Conservation (phyloP, 2,888 invertebrate species). For the Dexiosoma caninum region DNA sequence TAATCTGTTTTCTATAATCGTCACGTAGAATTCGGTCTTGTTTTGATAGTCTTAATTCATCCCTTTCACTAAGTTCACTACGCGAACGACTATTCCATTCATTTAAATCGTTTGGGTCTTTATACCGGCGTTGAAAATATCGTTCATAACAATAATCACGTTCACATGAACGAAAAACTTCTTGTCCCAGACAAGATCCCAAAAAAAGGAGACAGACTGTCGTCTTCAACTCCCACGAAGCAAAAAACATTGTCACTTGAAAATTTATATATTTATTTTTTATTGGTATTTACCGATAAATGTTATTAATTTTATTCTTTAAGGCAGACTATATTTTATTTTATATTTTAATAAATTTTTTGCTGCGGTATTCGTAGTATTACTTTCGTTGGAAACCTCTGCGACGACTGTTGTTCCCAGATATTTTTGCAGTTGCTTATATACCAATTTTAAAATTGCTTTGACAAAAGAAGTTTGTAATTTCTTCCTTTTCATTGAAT, state of each 20-base stretch:
- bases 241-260: constrained; percentile 66
- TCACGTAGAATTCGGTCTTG: neutral
- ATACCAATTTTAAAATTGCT: constrained; percentile 39
- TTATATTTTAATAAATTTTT: neutral
- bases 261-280: neutral
- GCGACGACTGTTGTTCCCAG: constrained; percentile 59
- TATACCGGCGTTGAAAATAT: neutral
- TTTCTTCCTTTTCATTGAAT: constrained; percentile 60
- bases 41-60: neutral
- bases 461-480: neutral
- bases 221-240: constrained; percentile 68
- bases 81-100: neutral
- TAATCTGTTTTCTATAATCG: neutral
- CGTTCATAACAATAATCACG: constrained; percentile 56
- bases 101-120: neutral
- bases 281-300: no score
- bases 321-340: constrained; percentile 7
- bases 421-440: constrained; percentile 55
- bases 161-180: constrained; percentile 49
- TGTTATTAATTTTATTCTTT: neutral
- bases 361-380: neutral
- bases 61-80: neutral
- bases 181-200: constrained; percentile 63
- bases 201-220: constrained; percentile 65
- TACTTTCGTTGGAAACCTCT: constrained; percentile 48